Percentiles rank a stretch among this genome's conserved stretches.
These are phyloP conservation scores for Exephanes ischioxanthus DNA, from an alignment of 2,888 invertebrate species.

Conservation along the genomic window DNA sequence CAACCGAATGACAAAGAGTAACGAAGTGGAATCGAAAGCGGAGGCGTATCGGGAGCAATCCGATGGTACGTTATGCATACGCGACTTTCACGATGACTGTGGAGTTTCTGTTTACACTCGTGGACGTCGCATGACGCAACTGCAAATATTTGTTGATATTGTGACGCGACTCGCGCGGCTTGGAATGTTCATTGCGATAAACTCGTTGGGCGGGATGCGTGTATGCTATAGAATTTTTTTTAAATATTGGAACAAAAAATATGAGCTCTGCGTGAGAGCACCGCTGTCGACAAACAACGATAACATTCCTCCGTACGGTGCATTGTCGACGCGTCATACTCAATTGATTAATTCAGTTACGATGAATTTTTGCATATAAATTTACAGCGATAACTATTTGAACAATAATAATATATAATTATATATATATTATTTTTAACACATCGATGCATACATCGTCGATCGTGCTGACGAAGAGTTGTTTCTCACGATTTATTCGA, in stretches of 20 bases:
- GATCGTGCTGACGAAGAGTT: too few species aligned
- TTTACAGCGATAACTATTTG: too few species aligned
- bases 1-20: background rate
- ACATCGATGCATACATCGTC: too few species aligned
- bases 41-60: background rate
- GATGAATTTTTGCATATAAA: too few species aligned
- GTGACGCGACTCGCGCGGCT: conserved; percentile 23
- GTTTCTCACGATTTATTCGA: too few species aligned
- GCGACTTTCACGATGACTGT: background rate
- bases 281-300: too few species aligned
- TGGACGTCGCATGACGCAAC: conserved; percentile 30
- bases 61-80: conserved; percentile 1
- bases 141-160: conserved; percentile 48
- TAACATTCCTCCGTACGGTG: too few species aligned
- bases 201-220: background rate
- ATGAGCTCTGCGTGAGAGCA: background rate
- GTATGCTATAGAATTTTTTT: background rate
- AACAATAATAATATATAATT: too few species aligned
- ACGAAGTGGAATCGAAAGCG: background rate
- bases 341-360: too few species aligned
- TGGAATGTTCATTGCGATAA: conserved; percentile 7
- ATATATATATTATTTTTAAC: too few species aligned
- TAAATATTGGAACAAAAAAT: background rate
- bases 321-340: too few species aligned
- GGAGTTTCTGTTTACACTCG: background rate